Percentiles rank a stretch among this genome's conserved stretches.
Evolutionary conservation across 2,797 vertebrate genomes (phyloP).

Genomic region (Leptatherina wallacei): DNA sequence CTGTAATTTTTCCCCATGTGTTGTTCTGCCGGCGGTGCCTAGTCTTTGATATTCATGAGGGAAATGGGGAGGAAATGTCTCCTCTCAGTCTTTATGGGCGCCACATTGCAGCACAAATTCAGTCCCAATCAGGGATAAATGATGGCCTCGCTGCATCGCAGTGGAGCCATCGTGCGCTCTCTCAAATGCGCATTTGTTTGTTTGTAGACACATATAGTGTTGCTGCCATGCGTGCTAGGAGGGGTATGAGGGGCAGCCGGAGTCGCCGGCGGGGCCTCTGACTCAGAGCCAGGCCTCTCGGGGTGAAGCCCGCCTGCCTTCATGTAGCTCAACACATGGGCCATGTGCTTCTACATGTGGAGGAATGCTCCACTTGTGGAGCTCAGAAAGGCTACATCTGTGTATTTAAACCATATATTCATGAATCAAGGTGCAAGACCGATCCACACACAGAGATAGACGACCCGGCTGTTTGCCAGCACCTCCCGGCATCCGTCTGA

Average conservation of each 20-base stretch:
- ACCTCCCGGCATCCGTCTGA: slow-evolving; percentile 14
- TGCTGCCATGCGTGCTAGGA: slow-evolving; percentile 37
- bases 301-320: slow-evolving; percentile 35
- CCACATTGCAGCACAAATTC: slow-evolving; percentile 60
- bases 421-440: slow-evolving; percentile 16
- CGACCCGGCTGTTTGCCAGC: slow-evolving; percentile 2
- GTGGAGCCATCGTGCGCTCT: slow-evolving; percentile 23
- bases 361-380: slow-evolving; percentile 33
- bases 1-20: slow-evolving; percentile 76
- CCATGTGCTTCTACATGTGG: neutral
- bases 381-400: neutral
- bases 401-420: neutral
- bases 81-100: slow-evolving; percentile 68
- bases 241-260: slow-evolving; percentile 11
- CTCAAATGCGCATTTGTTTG: slow-evolving; percentile 24
- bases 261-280: slow-evolving; percentile 27
- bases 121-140: slow-evolving; percentile 78
- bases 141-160: slow-evolving; percentile 59
- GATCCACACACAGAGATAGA: neutral
- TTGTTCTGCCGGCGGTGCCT: slow-evolving; percentile 49
- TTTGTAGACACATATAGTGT: slow-evolving; percentile 24
- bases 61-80: slow-evolving; percentile 70
- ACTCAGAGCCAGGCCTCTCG: slow-evolving; percentile 53
- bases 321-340: neutral
- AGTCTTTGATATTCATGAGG: slow-evolving; percentile 79